These are phyloP conservation scores for Darevskia mixta DNA, from an alignment of 2,797 vertebrate species.

Conservation along the genomic window DNA sequence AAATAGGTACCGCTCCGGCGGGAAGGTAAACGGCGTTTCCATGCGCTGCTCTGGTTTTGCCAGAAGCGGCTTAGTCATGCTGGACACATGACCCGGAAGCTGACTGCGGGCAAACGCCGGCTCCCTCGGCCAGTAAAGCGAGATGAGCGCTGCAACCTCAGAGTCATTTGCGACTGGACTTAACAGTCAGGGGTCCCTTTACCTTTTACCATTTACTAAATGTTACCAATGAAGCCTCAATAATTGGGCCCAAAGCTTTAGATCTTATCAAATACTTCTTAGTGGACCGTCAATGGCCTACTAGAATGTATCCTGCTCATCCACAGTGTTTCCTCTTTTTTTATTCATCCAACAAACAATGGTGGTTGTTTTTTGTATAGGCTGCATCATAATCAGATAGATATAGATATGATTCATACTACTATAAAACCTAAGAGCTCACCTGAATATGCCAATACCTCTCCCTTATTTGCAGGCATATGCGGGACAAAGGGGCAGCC, in stretches of 20 bases:
- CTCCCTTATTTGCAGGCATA: not conserved
- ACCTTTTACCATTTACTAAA: not conserved
- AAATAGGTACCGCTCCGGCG: too few species aligned
- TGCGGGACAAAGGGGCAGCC: too few species aligned
- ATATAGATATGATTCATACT: not conserved
- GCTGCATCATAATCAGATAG: not conserved
- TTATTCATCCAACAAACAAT: not conserved
- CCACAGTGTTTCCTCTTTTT: not conserved
- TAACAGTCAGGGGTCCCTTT: too few species aligned
- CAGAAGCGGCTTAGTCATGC: too few species aligned
- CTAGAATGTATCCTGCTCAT: not conserved
- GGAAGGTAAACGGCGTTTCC: too few species aligned
- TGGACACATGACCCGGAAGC: too few species aligned
- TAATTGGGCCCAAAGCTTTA: not conserved
- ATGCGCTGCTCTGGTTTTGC: too few species aligned
- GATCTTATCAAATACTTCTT: not conserved
- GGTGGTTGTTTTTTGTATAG: not conserved
- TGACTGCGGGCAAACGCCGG: too few species aligned
- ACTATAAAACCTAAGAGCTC: not conserved
- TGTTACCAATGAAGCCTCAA: not conserved
- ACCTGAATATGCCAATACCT: not conserved
- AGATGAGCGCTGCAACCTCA: too few species aligned
- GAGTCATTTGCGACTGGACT: too few species aligned
- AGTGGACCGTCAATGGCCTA: not conserved
- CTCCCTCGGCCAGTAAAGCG: too few species aligned